Percentiles rank a stretch among this genome's conserved stretches.
Evolutionary conservation across 2,113 vertebrate species (phyloP).

Genomic region (Periophthalmodon schlosseri): DNA sequence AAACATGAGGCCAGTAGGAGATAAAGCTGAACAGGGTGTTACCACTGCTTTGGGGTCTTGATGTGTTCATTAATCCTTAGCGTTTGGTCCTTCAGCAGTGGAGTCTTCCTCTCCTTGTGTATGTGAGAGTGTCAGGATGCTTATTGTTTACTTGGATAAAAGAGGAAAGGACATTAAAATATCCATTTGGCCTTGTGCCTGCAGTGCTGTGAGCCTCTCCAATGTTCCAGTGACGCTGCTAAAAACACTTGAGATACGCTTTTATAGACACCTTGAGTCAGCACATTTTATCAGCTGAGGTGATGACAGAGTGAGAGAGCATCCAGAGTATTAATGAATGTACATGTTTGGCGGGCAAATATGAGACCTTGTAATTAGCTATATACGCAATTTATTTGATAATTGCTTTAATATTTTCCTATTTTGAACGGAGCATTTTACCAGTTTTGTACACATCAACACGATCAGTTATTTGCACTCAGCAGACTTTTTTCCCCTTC

Average conservation of each 20-base stretch:
- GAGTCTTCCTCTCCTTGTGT: not conserved
- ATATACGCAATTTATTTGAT: not conserved
- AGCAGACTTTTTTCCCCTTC: slow-evolving; percentile 7
- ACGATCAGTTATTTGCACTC: not conserved
- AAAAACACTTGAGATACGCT: slow-evolving; percentile 49
- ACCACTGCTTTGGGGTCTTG: slow-evolving; percentile 35
- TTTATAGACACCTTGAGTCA: slow-evolving; percentile 55
- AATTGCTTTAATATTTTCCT: not conserved
- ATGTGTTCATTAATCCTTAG: slow-evolving; percentile 10
- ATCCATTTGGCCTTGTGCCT: slow-evolving; percentile 74
- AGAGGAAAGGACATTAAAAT: slow-evolving; percentile 46
- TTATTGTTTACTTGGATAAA: slow-evolving; percentile 41
- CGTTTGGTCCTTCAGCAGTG: slow-evolving; percentile 21
- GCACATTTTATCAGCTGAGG: slow-evolving; percentile 42
- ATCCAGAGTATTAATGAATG: not conserved
- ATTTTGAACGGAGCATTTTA: not conserved
- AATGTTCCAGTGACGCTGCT: slow-evolving; percentile 69
- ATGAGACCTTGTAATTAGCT: not conserved
- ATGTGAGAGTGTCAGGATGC: not conserved
- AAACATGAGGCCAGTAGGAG: slow-evolving; percentile 37
- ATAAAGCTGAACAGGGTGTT: slow-evolving; percentile 25
- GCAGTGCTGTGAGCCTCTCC: slow-evolving; percentile 50
- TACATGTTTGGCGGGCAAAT: not conserved
- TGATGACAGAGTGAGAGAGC: slow-evolving; percentile 25
- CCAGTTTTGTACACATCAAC: not conserved